Evolutionary conservation across 2,888 invertebrate species (phyloP), one percentile per base, ranked within the genome.

Genomic region (Hipparchia semele): DNA sequence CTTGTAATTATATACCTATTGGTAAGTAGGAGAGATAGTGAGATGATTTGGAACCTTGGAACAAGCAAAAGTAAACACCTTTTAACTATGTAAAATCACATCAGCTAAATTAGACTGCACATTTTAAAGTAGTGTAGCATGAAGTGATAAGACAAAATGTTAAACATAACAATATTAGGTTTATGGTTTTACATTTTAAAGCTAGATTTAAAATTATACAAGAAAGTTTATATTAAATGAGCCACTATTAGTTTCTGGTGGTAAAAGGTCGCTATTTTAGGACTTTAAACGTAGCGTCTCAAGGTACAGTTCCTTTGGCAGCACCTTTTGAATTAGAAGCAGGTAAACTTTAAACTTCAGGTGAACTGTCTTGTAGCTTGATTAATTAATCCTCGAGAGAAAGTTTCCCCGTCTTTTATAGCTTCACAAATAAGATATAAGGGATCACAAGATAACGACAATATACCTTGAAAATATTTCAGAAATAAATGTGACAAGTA

Each of bases 261-360:
- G 45, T 33, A 9, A 60, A 10, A 60, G 10, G 39, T 60, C 9
- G 2, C n/a, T 33, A 13, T 46, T 13, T 49, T 62, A 13, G 13
- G 13, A 53, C 53, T 49, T 64, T 13, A 49, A 49, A 64, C 61
- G 61, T 51, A 64, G 51, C 53, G 53, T 53, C 23, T 13, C 23
- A 65, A 65, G 65, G 65, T 65, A 10, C 65, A 65, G 53, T 53
- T 65, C 33, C 13, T 53, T 53, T 33, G 8, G 33, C 64, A 62
- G 49, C 10, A 62, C 13, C 46, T 49, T 65, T 65, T 53, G 33
- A 33, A 65, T 65, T 53, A 8, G 9, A 53, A 23, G 65, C 53
- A 65, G 33, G 53, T 65, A 65, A 65, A 65, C 65, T 65, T 65
- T 53, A 53, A 65, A 65, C 65, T 53, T 33, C 53, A 65, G 65